A percentile compares a stretch with the other conserved stretches of the same genome.
Conservation (phyloP, 2,797 vertebrate genomes). For the Gobionotothen gibberifrons region DNA sequence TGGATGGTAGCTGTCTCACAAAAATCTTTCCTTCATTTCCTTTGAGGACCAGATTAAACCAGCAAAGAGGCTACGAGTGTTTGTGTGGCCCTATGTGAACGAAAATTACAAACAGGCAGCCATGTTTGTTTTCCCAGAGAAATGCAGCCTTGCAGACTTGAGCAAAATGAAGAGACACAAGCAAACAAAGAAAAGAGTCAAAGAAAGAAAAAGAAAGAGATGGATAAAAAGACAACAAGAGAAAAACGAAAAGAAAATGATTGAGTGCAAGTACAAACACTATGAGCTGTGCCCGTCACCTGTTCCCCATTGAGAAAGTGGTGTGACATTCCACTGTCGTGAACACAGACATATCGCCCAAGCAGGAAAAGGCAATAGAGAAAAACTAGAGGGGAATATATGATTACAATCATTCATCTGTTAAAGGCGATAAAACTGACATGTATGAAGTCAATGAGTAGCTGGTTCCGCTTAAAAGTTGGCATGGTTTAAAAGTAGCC, state of each 20-base stretch:
- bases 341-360: conserved; percentile 50
- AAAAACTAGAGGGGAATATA: conserved; percentile 12
- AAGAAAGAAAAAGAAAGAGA: not conserved
- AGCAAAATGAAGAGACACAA: conserved; percentile 26
- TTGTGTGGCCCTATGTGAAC: conserved; percentile 41
- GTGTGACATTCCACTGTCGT: conserved; percentile 74
- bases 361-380: conserved; percentile 26
- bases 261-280: conserved; percentile 38
- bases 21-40: conserved; percentile 14
- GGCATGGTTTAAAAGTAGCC: conserved; percentile 55
- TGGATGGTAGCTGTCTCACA: conserved; percentile 18
- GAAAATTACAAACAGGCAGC: conserved; percentile 30
- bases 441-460: conserved; percentile 40
- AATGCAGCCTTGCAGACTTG: conserved; percentile 32
- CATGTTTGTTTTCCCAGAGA: conserved; percentile 69
- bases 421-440: conserved; percentile 39
- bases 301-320: conserved; percentile 66
- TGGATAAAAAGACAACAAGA: not conserved
- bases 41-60: conserved; percentile 27
- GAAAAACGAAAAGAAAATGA: not conserved
- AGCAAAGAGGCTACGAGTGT: conserved; percentile 23
- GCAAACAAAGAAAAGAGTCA: not conserved
- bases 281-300: conserved; percentile 56
- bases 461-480: conserved; percentile 57
- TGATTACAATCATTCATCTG: conserved; percentile 53